Percentiles rank a stretch among this genome's conserved stretches.
phyloP scores from a whole-genome alignment of 2,797 vertebrate species.

The Cossypha polioptera region DNA sequence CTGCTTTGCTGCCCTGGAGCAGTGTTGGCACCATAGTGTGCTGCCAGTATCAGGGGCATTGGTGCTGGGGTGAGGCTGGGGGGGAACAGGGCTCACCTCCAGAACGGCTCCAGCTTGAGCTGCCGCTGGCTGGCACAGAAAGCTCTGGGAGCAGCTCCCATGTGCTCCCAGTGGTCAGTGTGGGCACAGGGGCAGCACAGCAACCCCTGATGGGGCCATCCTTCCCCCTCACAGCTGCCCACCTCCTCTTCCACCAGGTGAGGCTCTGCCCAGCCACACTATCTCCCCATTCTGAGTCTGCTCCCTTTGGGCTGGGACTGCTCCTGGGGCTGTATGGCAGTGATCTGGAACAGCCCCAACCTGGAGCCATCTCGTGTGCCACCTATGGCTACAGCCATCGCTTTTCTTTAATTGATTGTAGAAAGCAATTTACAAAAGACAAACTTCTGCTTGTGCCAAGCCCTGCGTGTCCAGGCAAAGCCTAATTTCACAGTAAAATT shows the following conservation, averaged over 20 bases:
- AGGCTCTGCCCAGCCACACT: background rate
- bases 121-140: accelerated
- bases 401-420: slow-evolving; percentile 20
- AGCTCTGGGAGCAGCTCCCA: background rate
- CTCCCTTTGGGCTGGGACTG: background rate
- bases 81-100: background rate
- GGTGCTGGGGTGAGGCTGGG: background rate
- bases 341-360: background rate
- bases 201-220: background rate
- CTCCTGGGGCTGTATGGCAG: background rate
- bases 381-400: background rate
- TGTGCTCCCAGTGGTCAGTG: background rate
- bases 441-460: background rate
- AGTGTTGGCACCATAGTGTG: accelerated
- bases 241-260: accelerated
- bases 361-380: background rate
- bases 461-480: slow-evolving; percentile 14
- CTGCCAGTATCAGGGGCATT: accelerated
- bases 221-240: background rate
- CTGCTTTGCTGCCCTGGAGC: accelerated
- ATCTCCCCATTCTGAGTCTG: background rate
- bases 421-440: slow-evolving; percentile 37
- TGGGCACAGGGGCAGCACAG: background rate
- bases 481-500: slow-evolving; percentile 26
- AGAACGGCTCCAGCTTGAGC: background rate